phyloP scores from a whole-genome alignment of 2,888 invertebrate species.

The Torymus auratus region DNA sequence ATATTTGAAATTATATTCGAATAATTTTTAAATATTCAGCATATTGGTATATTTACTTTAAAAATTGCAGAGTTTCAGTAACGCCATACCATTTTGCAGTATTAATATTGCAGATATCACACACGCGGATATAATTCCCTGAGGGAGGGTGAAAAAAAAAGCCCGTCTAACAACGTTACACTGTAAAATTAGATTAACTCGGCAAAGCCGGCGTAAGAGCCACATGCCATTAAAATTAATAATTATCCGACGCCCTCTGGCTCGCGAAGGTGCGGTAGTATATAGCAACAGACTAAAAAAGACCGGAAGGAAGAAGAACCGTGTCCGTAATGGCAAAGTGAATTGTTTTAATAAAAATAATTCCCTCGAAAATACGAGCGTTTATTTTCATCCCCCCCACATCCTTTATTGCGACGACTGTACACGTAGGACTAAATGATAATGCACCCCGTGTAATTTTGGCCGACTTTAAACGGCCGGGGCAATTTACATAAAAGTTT shows the following conservation, averaged over 20 bases:
- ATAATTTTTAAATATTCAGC: too few species aligned
- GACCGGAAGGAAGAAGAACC: constrained; percentile 18
- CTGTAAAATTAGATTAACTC: constrained; percentile 12
- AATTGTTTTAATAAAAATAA: constrained; percentile 50
- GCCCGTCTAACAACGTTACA: too few species aligned
- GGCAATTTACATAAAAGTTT: constrained; percentile 56
- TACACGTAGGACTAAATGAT: constrained; percentile 41
- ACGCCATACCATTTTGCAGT: too few species aligned
- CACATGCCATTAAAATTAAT: constrained; percentile 18
- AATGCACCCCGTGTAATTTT: constrained; percentile 46
- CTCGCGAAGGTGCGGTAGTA: too few species aligned
- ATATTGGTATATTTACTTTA: too few species aligned
- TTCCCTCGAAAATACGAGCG: background rate
- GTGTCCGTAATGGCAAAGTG: constrained; percentile 22
- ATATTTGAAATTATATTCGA: too few species aligned
- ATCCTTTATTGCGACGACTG: background rate
- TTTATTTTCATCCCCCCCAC: constrained; percentile 24
- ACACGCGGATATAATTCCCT: too few species aligned
- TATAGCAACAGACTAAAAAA: background rate
- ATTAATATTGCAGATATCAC: too few species aligned
- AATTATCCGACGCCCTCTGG: constrained; percentile 9
- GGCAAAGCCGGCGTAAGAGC: background rate
- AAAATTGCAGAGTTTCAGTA: too few species aligned
- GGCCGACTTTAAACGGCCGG: constrained; percentile 39
- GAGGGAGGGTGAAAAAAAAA: too few species aligned